Evolutionary conservation across 1,140 invertebrate species (phyloP).

Genomic region (Pachyrhynchus sulphureomaculatus): DNA sequence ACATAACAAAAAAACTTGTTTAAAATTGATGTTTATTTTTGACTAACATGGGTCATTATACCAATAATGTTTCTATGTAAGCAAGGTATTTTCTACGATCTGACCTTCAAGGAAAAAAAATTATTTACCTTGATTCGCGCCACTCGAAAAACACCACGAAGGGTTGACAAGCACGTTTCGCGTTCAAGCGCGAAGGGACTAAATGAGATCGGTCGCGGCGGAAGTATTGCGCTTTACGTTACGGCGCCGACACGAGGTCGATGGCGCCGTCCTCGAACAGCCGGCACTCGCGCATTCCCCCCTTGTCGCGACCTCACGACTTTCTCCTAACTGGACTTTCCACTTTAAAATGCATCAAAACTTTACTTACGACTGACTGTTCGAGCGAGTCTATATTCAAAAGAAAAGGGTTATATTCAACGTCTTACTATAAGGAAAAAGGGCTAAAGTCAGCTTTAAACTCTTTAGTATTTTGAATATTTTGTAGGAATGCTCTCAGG

Average conservation of each 20-base stretch:
- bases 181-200: slow-evolving; percentile 36
- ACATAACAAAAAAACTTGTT: too few relatives aligned
- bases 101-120: slow-evolving; percentile 21
- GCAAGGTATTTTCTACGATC: neutral
- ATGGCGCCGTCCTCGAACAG: slow-evolving; percentile 36
- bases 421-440: neutral
- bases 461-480: slow-evolving; percentile 2
- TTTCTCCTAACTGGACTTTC: slow-evolving; percentile 18
- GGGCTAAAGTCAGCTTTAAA: slow-evolving; percentile 7
- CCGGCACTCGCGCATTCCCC: slow-evolving; percentile 16
- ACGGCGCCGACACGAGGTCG: slow-evolving; percentile 43
- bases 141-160: slow-evolving; percentile 17
- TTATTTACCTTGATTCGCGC: slow-evolving; percentile 29
- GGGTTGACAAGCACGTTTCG: slow-evolving; percentile 31
- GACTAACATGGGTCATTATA: too few relatives aligned
- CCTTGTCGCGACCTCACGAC: slow-evolving; percentile 16
- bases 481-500: too few relatives aligned
- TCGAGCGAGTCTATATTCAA: neutral
- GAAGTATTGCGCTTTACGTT: slow-evolving; percentile 38
- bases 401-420: neutral
- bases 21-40: too few relatives aligned
- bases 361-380: neutral
- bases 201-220: slow-evolving; percentile 33
- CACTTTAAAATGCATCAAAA: slow-evolving; percentile 29
- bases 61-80: neutral